phyloP scores from a whole-genome alignment of 30 jellyfish, hydroid and myxozoan genomes.

The Morbakka virulenta region DNA sequence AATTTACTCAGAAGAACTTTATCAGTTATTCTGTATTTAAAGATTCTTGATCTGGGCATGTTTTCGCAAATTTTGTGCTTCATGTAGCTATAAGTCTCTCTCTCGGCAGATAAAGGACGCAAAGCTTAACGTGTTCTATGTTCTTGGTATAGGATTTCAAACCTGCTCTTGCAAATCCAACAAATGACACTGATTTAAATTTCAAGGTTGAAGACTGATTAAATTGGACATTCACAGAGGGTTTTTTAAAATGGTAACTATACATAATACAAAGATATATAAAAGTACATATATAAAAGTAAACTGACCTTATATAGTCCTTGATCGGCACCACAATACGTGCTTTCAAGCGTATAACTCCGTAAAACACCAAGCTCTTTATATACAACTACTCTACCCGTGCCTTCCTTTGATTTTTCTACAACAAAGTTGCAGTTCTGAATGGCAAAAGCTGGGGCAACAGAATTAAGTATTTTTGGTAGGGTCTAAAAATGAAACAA shows the following conservation, averaged over 20 bases:
- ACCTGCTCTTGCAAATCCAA: too few species aligned
- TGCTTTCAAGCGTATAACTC: conserved; percentile 86
- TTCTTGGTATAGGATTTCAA: too few species aligned
- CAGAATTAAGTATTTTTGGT: conserved; percentile 64
- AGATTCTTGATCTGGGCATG: too few species aligned
- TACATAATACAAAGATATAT: not conserved
- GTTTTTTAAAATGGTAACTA: not conserved
- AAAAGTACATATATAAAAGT: not conserved
- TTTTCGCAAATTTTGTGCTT: too few species aligned
- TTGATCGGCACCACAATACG: conserved; percentile 97
- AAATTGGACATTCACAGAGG: too few species aligned
- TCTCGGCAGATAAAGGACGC: too few species aligned
- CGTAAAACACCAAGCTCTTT: conserved; percentile 79
- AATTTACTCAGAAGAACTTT: too few species aligned
- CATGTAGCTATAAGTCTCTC: too few species aligned
- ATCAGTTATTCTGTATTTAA: too few species aligned
- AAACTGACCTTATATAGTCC: conserved; percentile 80
- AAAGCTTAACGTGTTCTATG: too few species aligned
- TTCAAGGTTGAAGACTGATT: too few species aligned
- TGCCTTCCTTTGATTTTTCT: conserved; percentile 88
- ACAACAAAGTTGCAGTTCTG: conserved; percentile 75
- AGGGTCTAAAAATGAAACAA: conserved; percentile 46
- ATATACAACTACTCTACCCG: conserved; percentile 90
- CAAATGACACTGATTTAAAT: too few species aligned
- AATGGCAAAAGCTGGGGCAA: conserved; percentile 81